Conservation (phyloP, 2,797 vertebrate genomes). For the Pipistrellus pipistrellus region DNA sequence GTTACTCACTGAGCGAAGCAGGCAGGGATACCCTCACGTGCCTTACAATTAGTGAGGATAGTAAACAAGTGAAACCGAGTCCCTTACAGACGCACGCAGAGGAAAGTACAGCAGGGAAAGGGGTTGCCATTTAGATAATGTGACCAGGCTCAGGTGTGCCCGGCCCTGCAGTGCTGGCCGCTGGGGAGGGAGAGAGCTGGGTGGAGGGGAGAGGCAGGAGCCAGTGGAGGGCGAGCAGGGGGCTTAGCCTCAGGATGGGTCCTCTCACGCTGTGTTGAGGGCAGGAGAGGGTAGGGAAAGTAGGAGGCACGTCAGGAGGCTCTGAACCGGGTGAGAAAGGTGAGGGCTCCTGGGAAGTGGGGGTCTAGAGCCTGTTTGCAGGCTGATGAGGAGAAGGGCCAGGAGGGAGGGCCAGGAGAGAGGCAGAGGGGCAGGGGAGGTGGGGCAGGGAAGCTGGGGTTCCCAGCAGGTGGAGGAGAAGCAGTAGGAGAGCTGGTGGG, state of each 20-base stretch:
- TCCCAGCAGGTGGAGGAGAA: too few relatives aligned
- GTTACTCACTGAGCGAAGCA: not conserved
- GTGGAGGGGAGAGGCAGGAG: too few relatives aligned
- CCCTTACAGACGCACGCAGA: rapidly evolving
- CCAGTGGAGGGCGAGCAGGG: not conserved
- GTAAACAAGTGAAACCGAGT: rapidly evolving
- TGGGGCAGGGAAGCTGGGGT: not conserved
- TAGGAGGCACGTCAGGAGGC: not conserved
- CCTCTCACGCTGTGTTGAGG: not conserved
- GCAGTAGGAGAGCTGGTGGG: not conserved
- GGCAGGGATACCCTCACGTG: rapidly evolving
- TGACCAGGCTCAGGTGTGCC: not conserved
- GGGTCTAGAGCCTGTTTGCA: too few relatives aligned
- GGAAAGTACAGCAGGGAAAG: not conserved
- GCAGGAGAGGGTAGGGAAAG: not conserved
- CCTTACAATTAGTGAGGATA: not conserved
- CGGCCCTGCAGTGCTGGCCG: not conserved
- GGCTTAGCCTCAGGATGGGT: not conserved
- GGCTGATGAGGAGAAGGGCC: not conserved
- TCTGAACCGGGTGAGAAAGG: not conserved
- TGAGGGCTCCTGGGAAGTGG: not conserved
- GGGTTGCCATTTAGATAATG: too few relatives aligned
- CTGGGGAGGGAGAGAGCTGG: not conserved
- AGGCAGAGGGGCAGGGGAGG: not conserved
- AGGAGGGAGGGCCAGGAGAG: not conserved